Base-by-base conservation (phyloP, 2,888 invertebrate genomes). In the Trachelus tabidus region DNA sequence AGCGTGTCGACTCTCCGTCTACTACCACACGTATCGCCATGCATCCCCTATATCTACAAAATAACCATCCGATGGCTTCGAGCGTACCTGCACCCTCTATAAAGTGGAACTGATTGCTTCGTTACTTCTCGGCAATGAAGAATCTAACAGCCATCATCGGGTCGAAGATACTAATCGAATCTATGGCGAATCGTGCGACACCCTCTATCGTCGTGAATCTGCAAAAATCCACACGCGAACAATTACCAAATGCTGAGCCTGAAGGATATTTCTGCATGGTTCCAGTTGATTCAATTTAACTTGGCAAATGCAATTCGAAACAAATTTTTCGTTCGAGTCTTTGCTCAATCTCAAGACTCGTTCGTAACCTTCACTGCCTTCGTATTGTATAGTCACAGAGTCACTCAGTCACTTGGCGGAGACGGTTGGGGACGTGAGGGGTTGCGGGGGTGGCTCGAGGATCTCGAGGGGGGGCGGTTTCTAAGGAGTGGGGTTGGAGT, bases 381-480 rank as follows among this genome's bases (percentile, higher is more conserved):
- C 76, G 75, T 77, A 83, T 82, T 82, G 83, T 81, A 81, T 79
- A 81, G 80, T 83, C 81, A 79, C 82, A 80, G 81, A 83, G 84
- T 83, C 82, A 81, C 83, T 84, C 82, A 83, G 82, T 83, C 83
- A 83, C 80, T 81, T 71, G 78, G 80, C 75, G 78, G 40, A 78
- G 75, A 76, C 76, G 78, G 79, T 76, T 34, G 76, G 69, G 75
- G 75, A 80, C 37, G 80, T 33, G 40, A 76, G 68, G 40, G 69
- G 40, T 69, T 71, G 69, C 73, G 77, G 68, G 34, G 79, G 73
- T 73, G 75, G 79, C 78, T 79, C 68, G 73, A 75, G 69, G 73
- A 78, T 71, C 35, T 71, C 73, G 75, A 73, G 77, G 30, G 76
- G 73, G 74, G 76, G 35, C 11, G 34, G 74, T 34, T 30, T 33